Conservation (phyloP, 2,113 vertebrate species). For the Heptranchias perlo region DNA sequence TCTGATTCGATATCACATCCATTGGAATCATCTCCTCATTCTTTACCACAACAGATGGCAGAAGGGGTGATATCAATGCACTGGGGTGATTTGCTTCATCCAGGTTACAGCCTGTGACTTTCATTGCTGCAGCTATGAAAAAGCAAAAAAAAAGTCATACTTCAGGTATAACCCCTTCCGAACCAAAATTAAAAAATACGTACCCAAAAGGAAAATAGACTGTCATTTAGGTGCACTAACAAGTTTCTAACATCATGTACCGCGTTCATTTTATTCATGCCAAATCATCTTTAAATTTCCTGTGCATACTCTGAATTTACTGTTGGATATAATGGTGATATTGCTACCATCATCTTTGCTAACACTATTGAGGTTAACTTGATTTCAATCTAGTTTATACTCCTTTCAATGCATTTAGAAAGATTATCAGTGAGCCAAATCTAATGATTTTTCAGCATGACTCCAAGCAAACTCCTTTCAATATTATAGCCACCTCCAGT, state of each 20-base stretch:
- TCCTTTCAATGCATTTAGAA: background rate
- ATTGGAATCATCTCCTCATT: conserved; percentile 89
- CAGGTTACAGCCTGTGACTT: conserved; percentile 62
- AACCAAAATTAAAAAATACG: conserved; percentile 34
- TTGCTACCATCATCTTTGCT: too few species aligned
- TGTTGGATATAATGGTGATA: background rate
- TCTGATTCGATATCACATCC: conserved; percentile 83
- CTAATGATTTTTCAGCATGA: background rate
- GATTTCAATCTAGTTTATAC: background rate
- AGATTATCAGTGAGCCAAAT: background rate
- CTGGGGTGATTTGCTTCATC: conserved; percentile 71
- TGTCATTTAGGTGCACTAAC: background rate
- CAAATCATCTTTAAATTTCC: background rate
- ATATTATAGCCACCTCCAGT: background rate
- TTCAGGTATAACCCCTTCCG: background rate
- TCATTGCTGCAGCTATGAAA: conserved; percentile 58
- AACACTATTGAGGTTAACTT: background rate
- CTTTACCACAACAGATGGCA: conserved; percentile 77
- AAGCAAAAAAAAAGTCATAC: conserved; percentile 35
- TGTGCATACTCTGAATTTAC: background rate
- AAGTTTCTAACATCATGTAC: background rate
- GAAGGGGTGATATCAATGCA: conserved; percentile 75
- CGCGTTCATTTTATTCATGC: background rate
- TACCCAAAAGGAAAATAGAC: background rate
- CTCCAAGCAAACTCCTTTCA: background rate